Evolutionary conservation across 92 coral and sea anemone genomes (phyloP).

Genomic region (Nematostella vectensis): DNA sequence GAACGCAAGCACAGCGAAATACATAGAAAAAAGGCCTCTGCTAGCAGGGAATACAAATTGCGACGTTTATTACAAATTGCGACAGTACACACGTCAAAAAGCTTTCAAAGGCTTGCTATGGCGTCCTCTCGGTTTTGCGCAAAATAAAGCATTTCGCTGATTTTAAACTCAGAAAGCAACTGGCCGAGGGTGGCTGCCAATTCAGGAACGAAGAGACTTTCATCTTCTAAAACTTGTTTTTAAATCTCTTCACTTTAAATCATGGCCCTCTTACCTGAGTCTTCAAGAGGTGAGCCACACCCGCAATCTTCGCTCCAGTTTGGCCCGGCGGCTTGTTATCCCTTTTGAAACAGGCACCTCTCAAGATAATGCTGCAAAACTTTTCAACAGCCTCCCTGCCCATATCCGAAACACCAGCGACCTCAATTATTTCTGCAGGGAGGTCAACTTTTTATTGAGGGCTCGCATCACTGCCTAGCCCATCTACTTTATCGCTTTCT

Average conservation of each 20-base stretch:
- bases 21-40: too few relatives aligned
- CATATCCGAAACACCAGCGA: not conserved
- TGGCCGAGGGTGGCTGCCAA: not conserved
- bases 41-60: too few relatives aligned
- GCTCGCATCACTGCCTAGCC: too few relatives aligned
- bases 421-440: not conserved
- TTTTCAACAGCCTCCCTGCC: not conserved
- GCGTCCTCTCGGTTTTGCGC: not conserved
- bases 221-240: constrained; percentile 1
- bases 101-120: not conserved
- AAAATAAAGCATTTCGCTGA: not conserved
- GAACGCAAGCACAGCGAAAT: too few relatives aligned
- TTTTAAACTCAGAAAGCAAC: not conserved
- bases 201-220: not conserved
- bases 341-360: not conserved
- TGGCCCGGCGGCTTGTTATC: not conserved
- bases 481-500: too few relatives aligned
- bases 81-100: not conserved
- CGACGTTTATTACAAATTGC: too few relatives aligned
- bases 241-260: not conserved
- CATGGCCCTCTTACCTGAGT: constrained; percentile 1
- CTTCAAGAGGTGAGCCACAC: not conserved
- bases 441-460: not conserved
- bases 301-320: not conserved
- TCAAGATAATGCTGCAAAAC: not conserved